Conservation (phyloP, 2,113 vertebrate genomes). For the Macaca mulatta region DNA sequence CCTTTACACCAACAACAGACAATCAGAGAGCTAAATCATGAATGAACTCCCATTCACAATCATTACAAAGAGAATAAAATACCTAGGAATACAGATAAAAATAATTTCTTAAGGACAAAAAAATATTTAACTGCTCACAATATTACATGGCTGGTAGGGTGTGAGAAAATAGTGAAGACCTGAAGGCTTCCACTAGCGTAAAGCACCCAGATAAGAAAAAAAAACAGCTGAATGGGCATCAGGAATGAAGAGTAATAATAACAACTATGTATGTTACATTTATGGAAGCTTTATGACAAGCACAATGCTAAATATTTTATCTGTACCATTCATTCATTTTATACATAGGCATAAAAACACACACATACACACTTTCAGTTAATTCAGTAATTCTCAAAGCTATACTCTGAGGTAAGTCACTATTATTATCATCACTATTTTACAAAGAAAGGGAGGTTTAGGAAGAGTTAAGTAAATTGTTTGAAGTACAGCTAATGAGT, state of each 20-base stretch:
- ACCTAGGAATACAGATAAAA: too few relatives aligned
- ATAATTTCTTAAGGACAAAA: not conserved
- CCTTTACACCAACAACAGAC: too few relatives aligned
- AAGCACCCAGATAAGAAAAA: not conserved
- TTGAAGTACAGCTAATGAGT: not conserved
- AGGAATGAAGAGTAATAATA: not conserved
- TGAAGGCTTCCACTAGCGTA: not conserved
- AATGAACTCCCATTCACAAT: too few relatives aligned
- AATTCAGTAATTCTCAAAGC: conserved; percentile 1
- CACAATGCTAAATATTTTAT: not conserved
- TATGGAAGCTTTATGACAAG: not conserved
- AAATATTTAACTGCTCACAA: not conserved
- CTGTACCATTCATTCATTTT: not conserved
- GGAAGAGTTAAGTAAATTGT: not conserved
- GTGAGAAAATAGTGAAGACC: not conserved
- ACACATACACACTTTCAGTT: not conserved
- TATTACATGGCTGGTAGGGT: not conserved
- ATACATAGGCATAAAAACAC: not conserved
- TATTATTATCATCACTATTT: not conserved
- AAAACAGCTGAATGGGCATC: not conserved
- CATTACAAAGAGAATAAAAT: too few relatives aligned
- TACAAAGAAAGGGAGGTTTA: not conserved
- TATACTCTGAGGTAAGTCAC: not conserved
- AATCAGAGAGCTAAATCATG: too few relatives aligned
- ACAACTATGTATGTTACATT: not conserved